A percentile compares a stretch with the other conserved stretches of the same genome.
These are phyloP conservation scores for Axea sp. DNA, from an alignment of 2,888 invertebrate species.

Conservation along the genomic window DNA sequence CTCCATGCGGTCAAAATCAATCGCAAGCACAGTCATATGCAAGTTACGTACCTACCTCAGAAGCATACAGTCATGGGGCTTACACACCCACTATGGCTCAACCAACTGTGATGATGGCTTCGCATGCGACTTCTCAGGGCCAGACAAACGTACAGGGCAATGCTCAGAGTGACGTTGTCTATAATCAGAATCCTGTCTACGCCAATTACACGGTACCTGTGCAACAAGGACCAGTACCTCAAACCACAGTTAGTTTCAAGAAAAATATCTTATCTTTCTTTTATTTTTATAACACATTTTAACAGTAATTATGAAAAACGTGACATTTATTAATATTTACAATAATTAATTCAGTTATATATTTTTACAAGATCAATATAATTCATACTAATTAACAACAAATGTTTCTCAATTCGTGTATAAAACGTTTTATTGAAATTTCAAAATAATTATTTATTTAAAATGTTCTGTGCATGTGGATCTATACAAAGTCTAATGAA, in stretches of 20 bases:
- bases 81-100: constrained; percentile 68
- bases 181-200: constrained; percentile 74
- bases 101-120: constrained; percentile 73
- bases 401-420: too few relatives aligned
- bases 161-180: constrained; percentile 71
- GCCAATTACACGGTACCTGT: constrained; percentile 75
- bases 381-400: too few relatives aligned
- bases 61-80: constrained; percentile 70
- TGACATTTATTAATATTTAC: too few relatives aligned
- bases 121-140: constrained; percentile 66
- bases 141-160: constrained; percentile 66
- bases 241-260: constrained; percentile 67
- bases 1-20: constrained; percentile 71
- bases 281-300: too few relatives aligned
- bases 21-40: constrained; percentile 67
- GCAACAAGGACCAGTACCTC: constrained; percentile 71
- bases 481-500: too few relatives aligned
- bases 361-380: too few relatives aligned
- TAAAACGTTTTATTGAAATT: too few relatives aligned
- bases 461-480: too few relatives aligned
- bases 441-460: too few relatives aligned
- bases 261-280: too few relatives aligned
- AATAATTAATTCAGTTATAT: too few relatives aligned
- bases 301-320: too few relatives aligned
- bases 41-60: constrained; percentile 74